These are phyloP conservation scores for Plutomurus gul DNA, from an alignment of 1,140 invertebrate genomes.

Conservation along the genomic window DNA sequence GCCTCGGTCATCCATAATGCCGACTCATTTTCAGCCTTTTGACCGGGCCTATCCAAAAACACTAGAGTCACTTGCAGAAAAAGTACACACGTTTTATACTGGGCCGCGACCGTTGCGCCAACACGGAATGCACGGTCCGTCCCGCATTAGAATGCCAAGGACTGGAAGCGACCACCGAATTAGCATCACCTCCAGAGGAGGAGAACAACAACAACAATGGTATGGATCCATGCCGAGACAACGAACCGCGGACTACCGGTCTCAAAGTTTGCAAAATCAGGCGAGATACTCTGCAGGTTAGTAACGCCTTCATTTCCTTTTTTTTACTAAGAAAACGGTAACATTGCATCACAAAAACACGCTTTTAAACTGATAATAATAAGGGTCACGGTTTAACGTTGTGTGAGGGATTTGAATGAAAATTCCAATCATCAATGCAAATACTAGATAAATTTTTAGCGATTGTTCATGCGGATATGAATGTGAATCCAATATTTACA, in stretches of 20 bases:
- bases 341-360: no score
- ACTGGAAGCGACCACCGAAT: constrained; percentile 81
- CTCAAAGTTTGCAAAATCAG: constrained; percentile 37
- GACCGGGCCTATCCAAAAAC: constrained; percentile 88
- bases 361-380: no score
- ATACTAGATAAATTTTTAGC: no score
- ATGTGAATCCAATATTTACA: no score
- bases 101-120: constrained; percentile 63
- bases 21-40: constrained; percentile 76
- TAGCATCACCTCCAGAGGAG: constrained; percentile 31
- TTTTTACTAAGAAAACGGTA: no score
- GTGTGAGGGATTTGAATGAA: no score
- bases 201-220: constrained; percentile 47
- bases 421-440: no score
- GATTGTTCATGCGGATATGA: no score
- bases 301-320: no score
- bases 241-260: constrained; percentile 58
- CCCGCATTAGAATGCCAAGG: constrained; percentile 67
- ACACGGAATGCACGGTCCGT: constrained; percentile 64
- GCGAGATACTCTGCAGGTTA: constrained; percentile 49
- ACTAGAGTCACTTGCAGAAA: constrained; percentile 84
- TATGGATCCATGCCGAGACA: constrained; percentile 60
- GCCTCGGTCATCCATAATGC: constrained; percentile 69
- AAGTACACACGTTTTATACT: constrained; percentile 81
- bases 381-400: no score